Evolutionary conservation across 2,797 vertebrate species (phyloP).

Genomic region (Nasua narica): DNA sequence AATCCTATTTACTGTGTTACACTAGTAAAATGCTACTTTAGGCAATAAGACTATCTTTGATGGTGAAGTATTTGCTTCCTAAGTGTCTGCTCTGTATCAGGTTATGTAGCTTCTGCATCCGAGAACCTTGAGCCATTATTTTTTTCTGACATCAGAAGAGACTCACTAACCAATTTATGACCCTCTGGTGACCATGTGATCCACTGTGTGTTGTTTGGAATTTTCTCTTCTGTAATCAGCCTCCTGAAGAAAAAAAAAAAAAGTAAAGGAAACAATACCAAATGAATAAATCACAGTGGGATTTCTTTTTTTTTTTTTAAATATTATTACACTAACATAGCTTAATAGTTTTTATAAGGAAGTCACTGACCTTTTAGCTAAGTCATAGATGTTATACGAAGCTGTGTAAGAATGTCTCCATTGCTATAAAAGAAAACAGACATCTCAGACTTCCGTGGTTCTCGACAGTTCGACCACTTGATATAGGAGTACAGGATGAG

Average conservation of each 20-base stretch:
- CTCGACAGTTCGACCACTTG: background rate
- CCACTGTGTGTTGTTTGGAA: conserved; percentile 82
- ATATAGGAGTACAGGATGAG: background rate
- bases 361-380: conserved; percentile 81
- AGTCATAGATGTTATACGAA: conserved; percentile 84
- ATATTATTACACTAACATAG: conserved; percentile 28
- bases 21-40: background rate
- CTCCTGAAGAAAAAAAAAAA: conserved; percentile 73
- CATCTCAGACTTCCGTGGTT: conserved; percentile 27
- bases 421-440: conserved; percentile 80
- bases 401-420: conserved; percentile 88
- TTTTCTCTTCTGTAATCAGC: conserved; percentile 57
- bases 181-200: conserved; percentile 85
- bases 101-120: background rate
- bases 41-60: background rate
- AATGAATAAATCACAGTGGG: background rate
- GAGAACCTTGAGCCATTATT: background rate
- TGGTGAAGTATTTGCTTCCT: background rate
- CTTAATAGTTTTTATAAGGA: background rate
- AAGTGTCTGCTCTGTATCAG: background rate
- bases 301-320: background rate
- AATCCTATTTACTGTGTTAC: background rate
- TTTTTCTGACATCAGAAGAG: conserved; percentile 13
- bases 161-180: conserved; percentile 87
- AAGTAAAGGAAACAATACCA: conserved; percentile 57